These are phyloP conservation scores for Amyelois transitella DNA, from an alignment of 1,140 invertebrate genomes.

Conservation along the genomic window DNA sequence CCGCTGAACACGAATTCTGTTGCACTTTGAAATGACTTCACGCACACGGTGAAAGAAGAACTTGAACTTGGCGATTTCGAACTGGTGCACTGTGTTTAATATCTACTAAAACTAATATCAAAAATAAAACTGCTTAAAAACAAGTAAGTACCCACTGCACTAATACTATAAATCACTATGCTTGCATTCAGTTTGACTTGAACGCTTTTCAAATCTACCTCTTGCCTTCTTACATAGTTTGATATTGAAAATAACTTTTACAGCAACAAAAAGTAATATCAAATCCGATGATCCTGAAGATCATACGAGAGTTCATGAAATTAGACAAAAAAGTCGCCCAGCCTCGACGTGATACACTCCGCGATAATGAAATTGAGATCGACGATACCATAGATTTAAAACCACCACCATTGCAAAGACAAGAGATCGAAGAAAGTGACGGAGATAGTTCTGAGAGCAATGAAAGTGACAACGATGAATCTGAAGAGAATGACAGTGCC, in stretches of 20 bases:
- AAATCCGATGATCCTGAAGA: conserved; percentile 9
- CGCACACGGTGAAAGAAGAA: no score
- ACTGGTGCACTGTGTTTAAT: no score
- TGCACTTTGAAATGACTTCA: no score
- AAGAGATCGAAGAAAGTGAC: conserved; percentile 26
- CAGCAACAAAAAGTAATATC: neutral
- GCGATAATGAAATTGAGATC: conserved; percentile 36
- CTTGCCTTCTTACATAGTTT: no score
- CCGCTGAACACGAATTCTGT: no score
- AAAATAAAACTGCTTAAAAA: no score
- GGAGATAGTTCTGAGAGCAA: conserved; percentile 22
- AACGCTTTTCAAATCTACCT: no score
- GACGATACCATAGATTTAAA: conserved; percentile 29
- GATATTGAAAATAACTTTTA: neutral
- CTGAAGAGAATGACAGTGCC: conserved; percentile 32
- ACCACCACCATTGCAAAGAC: conserved; percentile 34
- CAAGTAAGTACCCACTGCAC: no score
- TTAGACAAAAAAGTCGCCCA: conserved; percentile 14
- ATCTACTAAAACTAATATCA: no score
- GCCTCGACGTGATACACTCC: conserved; percentile 24
- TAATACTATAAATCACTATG: no score
- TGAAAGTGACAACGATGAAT: conserved; percentile 22
- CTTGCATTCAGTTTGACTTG: no score
- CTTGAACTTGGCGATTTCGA: no score
- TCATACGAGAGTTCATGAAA: conserved; percentile 24